Base-by-base conservation (phyloP, 2,113 vertebrate genomes). In the Oryzias woworae region DNA sequence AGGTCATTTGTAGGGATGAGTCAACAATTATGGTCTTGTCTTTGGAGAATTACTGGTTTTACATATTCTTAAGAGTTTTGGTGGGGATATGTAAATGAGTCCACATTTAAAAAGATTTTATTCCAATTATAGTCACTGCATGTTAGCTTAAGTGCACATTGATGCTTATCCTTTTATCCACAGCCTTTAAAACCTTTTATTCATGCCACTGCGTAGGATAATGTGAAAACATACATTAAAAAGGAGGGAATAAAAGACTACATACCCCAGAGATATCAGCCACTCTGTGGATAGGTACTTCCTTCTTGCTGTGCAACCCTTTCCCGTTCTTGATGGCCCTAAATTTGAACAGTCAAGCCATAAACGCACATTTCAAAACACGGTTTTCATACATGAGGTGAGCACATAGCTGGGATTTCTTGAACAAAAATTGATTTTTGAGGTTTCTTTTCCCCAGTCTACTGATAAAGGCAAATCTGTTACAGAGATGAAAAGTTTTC, bases 281-380 rank as follows among this genome's bases (percentile, higher is more conserved):
- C 4, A 98, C 97, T 60, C 96, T 92, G 90, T 99, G 97, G 72
- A 99, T 99, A 0, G 97, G 96, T 63, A 98, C 93, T 86, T 99
- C 97, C 90, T 98, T 99, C 92, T 98, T 99, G 93, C 97, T 98
- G 90, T 99, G 96, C 73, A 98, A 85, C 26, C 97, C 97, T 84
- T 99, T 99, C n/a, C 95, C 95, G 5, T 99, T 98, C 91, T 98
- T 98, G 87, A 97, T 95, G 24, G 97, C 97, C 89, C 97, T 99
- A 81, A 42, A 85, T 77, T 72, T 70, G 61, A 67, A 64, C 15
- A 75, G 71, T 69, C 42, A 83, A 68, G 66, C 15, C 58, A 66
- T 50, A 65, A 66, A 71, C 15, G 65, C 2, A 14, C 36, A 36
- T 36, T 36, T 36, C 36, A 36, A 36, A 36, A 12, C 31, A 36